Evolutionary conservation across 2,797 vertebrate genomes (phyloP), one percentile per base, ranked within the genome.

Genomic region (Myotis myotis): DNA sequence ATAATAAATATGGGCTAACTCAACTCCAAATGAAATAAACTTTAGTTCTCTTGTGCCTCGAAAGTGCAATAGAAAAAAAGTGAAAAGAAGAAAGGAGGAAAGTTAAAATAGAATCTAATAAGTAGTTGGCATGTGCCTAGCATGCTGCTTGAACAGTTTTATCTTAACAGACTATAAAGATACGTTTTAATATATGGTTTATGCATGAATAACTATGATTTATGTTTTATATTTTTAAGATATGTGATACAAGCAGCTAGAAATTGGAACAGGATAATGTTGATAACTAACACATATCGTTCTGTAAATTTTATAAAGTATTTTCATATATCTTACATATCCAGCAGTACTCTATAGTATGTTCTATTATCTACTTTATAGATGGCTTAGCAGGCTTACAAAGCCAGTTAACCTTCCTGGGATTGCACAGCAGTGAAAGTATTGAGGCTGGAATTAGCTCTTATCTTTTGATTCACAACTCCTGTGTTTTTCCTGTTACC

Each of bases 61-160:
- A 80, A 95, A 95, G 28, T 68, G 19, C 33, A 68, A 36, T 44
- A n/a, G 47, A 51, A 76, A 75, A 49, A 49, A 17, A 75, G 16
- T 47, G 41, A 64, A 51, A 79, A 84, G 12, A 79, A 82, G 47
- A 51, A 84, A 80, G 16, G 55, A 74, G 22, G n/a, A 66, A 91
- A 64, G 49, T 91, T 84, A 82, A 94, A 91, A 60, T 79, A 80
- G 53, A 90, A 70, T 90, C n/a, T 74, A 72, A 20, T 83, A 82
- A 79, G 33, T 41, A 64, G 57, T 74, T 80, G 64, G 33, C 13
- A 62, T 70, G 16, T 93, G 25, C 30, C 25, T 83, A n/a, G 49
- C 55, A 17, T 62, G 36, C 44, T 62, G 4, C 57, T 85, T 71
- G 30, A 91, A 36, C 36, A 94, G 6, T 89, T 23, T 71, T 88